A percentile compares a stretch with the other conserved stretches of the same genome.
These are phyloP conservation scores for Dascyllus trimaculatus DNA, from an alignment of 2,113 vertebrate species.

Conservation along the genomic window DNA sequence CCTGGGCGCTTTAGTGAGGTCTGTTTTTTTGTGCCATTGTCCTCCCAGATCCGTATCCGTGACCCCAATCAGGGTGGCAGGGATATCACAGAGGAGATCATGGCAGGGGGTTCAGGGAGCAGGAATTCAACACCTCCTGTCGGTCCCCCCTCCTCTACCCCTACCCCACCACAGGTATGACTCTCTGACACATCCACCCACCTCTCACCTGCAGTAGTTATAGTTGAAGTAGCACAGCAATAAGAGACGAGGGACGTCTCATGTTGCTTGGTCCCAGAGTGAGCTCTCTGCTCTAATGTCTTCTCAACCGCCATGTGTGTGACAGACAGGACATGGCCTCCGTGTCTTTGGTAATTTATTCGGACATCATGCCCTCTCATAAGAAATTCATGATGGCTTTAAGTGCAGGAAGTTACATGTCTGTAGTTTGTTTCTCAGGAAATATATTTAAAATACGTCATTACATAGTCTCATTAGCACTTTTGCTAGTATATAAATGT, in stretches of 20 bases:
- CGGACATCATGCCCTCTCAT: not conserved
- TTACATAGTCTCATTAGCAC: not conserved
- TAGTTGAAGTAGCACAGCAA: constrained; percentile 1
- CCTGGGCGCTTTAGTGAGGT: constrained; percentile 71
- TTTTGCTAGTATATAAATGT: not conserved
- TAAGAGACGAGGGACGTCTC: constrained; percentile 14
- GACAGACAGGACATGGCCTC: not conserved
- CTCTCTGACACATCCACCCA: not conserved
- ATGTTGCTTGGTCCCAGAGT: constrained; percentile 31
- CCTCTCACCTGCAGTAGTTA: constrained; percentile 1
- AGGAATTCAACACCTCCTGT: constrained; percentile 95
- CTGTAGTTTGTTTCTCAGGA: constrained; percentile 4
- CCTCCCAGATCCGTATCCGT: constrained; percentile 94
- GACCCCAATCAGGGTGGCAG: constrained; percentile 98
- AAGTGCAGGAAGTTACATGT: constrained; percentile 3
- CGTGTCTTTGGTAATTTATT: constrained; percentile 16
- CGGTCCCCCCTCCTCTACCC: constrained; percentile 90
- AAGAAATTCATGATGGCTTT: constrained; percentile 28
- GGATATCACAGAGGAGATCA: constrained; percentile 98
- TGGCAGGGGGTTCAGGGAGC: constrained; percentile 95
- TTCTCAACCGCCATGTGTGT: not conserved
- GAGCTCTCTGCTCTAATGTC: constrained; percentile 28
- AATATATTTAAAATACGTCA: not conserved
- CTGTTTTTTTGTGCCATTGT: constrained; percentile 72
- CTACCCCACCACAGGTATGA: constrained; percentile 94